Evolutionary conservation across 2,113 vertebrate genomes (phyloP).

Genomic region (Leptocoma aspasia): DNA sequence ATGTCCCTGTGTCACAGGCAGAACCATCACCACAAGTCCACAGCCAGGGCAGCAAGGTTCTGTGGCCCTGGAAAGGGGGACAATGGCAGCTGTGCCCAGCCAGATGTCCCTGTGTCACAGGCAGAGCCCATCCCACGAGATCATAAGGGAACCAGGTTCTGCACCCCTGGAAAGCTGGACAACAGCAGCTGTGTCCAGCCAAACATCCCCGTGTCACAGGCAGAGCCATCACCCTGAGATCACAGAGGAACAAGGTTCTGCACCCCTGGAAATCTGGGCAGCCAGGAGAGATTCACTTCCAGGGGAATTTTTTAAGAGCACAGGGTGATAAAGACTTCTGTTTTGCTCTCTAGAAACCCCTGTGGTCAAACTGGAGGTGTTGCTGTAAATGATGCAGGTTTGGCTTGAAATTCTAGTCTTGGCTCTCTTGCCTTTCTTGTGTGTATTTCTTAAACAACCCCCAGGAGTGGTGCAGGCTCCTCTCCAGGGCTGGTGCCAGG

Average conservation of each 20-base stretch:
- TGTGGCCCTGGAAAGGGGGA: background rate
- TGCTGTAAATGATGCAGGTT: background rate
- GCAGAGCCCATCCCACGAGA: background rate
- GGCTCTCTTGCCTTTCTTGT: background rate
- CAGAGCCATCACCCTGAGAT: background rate
- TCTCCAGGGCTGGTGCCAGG: background rate
- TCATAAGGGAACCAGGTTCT: background rate
- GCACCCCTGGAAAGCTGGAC: background rate
- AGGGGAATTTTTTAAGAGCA: background rate
- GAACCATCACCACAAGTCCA: background rate
- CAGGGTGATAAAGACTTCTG: background rate
- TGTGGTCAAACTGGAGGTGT: background rate
- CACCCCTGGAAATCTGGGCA: background rate
- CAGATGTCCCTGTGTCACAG: accelerated
- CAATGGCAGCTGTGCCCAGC: background rate
- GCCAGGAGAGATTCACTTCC: background rate
- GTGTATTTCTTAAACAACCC: background rate
- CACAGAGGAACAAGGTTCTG: background rate
- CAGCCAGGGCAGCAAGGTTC: background rate
- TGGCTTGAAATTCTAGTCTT: background rate
- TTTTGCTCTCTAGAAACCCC: background rate
- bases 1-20: accelerated
- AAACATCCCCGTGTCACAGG: accelerated
- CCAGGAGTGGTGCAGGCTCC: background rate
- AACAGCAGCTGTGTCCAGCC: background rate